Conservation (phyloP, 1,140 invertebrate species). For the Orussus abietinus region DNA sequence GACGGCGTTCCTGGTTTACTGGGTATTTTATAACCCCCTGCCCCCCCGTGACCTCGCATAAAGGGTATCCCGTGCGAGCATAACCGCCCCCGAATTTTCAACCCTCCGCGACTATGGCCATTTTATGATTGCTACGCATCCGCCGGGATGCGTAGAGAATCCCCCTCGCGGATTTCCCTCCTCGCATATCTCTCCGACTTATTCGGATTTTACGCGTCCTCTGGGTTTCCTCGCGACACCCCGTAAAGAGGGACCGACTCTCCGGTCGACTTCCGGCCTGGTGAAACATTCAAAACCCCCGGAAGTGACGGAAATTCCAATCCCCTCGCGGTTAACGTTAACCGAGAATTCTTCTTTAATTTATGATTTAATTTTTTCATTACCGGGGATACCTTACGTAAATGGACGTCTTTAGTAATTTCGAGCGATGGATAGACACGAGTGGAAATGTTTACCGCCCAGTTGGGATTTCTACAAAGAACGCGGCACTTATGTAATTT, state of each 20-base stretch:
- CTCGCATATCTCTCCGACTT: background rate
- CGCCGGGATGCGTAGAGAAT: constrained; percentile 13
- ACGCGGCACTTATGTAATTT: too few species aligned
- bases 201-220: constrained; percentile 39
- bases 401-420: too few species aligned
- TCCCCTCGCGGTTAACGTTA: too few species aligned
- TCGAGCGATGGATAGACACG: too few species aligned
- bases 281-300: too few species aligned
- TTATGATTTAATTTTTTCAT: too few species aligned
- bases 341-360: too few species aligned
- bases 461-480: too few species aligned
- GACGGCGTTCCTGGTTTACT: constrained; percentile 1
- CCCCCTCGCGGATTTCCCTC: constrained; percentile 3
- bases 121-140: constrained; percentile 20
- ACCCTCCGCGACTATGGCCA: constrained; percentile 27
- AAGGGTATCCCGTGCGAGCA: constrained; percentile 5
- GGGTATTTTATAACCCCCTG: constrained; percentile 3
- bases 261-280: background rate
- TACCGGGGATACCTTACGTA: too few species aligned
- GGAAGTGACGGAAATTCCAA: too few species aligned
- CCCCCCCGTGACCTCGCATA: background rate
- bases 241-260: constrained; percentile 32
- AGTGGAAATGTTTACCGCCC: too few species aligned
- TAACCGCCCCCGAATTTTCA: background rate
- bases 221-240: constrained; percentile 36